A percentile compares a stretch with the other conserved stretches of the same genome.
Conservation (phyloP, 2,113 vertebrate species). For the Crotalus helleri region DNA sequence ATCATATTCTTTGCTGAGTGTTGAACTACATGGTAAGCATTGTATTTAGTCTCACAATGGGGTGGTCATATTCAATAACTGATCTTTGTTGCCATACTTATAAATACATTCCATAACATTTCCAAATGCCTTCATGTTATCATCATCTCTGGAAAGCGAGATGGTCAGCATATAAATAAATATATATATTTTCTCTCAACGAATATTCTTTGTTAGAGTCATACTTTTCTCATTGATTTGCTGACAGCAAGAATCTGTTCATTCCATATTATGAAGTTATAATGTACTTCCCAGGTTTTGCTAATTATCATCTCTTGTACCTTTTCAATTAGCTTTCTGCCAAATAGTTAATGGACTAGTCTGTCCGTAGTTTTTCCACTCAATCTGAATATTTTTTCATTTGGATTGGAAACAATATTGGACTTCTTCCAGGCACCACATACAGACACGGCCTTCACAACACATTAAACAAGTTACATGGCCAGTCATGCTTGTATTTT, state of each 20-base stretch:
- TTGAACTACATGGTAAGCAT: neutral
- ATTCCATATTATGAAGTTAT: neutral
- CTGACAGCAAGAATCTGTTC: neutral
- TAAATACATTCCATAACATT: neutral
- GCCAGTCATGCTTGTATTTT: neutral
- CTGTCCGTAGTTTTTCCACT: neutral
- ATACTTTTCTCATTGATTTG: neutral
- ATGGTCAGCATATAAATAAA: too few species aligned
- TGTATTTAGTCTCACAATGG: neutral
- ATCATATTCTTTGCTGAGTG: neutral
- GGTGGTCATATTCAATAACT: neutral
- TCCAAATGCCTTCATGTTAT: neutral
- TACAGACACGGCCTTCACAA: neutral
- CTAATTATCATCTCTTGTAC: neutral
- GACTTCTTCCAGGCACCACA: neutral
- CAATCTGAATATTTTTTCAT: neutral
- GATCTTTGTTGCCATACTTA: neutral
- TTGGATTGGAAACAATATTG: neutral
- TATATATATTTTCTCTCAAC: too few species aligned
- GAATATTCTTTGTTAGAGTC: neutral
- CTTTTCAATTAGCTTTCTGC: neutral
- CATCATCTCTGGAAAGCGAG: neutral
- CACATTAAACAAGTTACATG: neutral
- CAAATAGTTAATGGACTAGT: neutral
- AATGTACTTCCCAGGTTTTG: neutral